Conservation (phyloP, 2,797 vertebrate species). For the Sciaenops ocellatus region DNA sequence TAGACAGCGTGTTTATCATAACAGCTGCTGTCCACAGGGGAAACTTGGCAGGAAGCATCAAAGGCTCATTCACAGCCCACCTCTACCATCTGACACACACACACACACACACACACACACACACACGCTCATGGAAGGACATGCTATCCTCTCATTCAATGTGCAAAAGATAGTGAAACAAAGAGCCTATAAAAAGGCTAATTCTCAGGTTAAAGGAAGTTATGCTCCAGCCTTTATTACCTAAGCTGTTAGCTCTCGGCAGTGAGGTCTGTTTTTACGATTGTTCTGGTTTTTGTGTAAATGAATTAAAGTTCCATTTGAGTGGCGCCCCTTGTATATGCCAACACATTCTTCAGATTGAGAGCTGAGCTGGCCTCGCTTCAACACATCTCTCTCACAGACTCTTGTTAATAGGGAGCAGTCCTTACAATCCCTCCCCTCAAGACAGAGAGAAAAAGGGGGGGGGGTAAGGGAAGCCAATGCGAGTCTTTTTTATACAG, state of each 20-base stretch:
- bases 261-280: slow-evolving; percentile 78
- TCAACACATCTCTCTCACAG: slow-evolving; percentile 82
- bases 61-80: slow-evolving; percentile 80
- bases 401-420: slow-evolving; percentile 79
- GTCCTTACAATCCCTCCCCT: slow-evolving; percentile 72
- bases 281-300: slow-evolving; percentile 81
- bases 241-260: slow-evolving; percentile 73
- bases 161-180: slow-evolving; percentile 42
- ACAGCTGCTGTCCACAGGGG: slow-evolving; percentile 84
- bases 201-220: slow-evolving; percentile 74
- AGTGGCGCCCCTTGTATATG: slow-evolving; percentile 84
- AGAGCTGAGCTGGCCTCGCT: slow-evolving; percentile 77
- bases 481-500: slow-evolving; percentile 63
- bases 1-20: slow-evolving; percentile 85
- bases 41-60: slow-evolving; percentile 84
- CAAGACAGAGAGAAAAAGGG: slow-evolving; percentile 51
- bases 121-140: slow-evolving; percentile 25
- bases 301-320: slow-evolving; percentile 85
- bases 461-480: slow-evolving; percentile 30
- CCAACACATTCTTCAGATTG: slow-evolving; percentile 85
- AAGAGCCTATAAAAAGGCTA: slow-evolving; percentile 54
- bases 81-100: slow-evolving; percentile 75
- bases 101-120: slow-evolving; percentile 30
- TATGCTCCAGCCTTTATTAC: slow-evolving; percentile 74
- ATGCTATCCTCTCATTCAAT: slow-evolving; percentile 43